Percentiles rank a stretch among this genome's conserved stretches.
phyloP scores from a whole-genome alignment of 2,888 invertebrate species.

The Timema cristinae region DNA sequence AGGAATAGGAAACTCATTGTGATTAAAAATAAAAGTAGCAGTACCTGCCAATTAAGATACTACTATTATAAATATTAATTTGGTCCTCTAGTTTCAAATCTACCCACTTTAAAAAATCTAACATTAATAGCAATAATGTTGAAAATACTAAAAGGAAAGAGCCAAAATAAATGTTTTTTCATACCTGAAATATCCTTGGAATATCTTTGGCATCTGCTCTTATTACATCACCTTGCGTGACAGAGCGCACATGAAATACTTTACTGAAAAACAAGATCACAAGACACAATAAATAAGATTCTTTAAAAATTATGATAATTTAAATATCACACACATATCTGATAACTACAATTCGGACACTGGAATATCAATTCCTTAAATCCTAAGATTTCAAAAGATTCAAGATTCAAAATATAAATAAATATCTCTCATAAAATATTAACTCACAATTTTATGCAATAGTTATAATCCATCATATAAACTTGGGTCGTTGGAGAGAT shows the following conservation, averaged over 20 bases:
- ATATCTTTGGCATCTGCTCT: conserved; percentile 98
- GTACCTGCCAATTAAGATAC: background rate
- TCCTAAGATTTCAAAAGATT: too few species aligned
- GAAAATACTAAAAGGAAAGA: background rate
- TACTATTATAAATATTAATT: background rate
- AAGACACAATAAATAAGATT: background rate
- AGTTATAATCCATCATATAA: too few species aligned
- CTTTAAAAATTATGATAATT: background rate
- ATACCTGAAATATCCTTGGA: conserved; percentile 92
- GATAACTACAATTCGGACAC: too few species aligned
- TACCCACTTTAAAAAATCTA: background rate
- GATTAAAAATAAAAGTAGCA: background rate
- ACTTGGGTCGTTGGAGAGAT: too few species aligned
- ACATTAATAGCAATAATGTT: background rate
- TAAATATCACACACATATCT: too few species aligned
- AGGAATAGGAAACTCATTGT: background rate
- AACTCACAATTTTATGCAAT: too few species aligned
- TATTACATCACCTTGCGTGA: conserved; percentile 98
- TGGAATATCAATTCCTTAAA: too few species aligned
- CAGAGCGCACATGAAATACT: conserved; percentile 97
- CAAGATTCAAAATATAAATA: too few species aligned
- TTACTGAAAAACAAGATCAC: conserved; percentile 60
- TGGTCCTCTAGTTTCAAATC: background rate
- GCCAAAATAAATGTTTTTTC: background rate
- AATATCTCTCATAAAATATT: too few species aligned